phyloP scores from a whole-genome alignment of 2,888 invertebrate species.

The Tanypteryx hageni region DNA sequence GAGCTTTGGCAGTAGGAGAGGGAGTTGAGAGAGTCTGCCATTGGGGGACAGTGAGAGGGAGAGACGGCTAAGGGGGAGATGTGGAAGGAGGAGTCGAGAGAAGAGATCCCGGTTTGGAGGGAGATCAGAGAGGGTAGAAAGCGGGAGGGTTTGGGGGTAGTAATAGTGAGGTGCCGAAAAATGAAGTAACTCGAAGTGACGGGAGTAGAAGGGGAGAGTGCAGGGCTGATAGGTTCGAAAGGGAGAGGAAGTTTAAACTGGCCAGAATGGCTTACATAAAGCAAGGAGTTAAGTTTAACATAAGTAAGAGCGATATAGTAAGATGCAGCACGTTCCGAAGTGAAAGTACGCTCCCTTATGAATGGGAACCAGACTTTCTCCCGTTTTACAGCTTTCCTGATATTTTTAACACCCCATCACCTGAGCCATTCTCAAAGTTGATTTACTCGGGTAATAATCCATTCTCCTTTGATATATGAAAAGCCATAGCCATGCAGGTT shows the following conservation, averaged over 20 bases:
- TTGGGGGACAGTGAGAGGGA: slow-evolving; percentile 19
- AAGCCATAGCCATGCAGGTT: neutral
- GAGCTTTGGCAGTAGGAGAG: slow-evolving; percentile 55
- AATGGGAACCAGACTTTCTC: neutral
- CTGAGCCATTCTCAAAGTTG: slow-evolving; percentile 1
- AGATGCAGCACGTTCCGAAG: neutral
- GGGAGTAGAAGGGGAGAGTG: neutral
- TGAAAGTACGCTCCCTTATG: neutral
- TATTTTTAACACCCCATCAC: slow-evolving; percentile 28
- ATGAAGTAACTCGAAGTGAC: neutral
- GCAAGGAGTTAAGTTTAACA: neutral
- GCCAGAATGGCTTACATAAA: neutral
- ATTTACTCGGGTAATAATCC: neutral
- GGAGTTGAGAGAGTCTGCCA: slow-evolving; percentile 40
- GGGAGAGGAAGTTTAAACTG: slow-evolving; percentile 20
- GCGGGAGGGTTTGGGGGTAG: neutral
- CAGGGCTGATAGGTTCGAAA: neutral
- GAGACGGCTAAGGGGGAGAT: neutral
- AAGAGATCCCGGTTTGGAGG: neutral
- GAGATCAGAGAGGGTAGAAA: neutral
- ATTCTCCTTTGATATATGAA: neutral
- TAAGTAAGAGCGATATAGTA: neutral
- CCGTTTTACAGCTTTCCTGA: neutral
- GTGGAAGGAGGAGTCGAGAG: neutral
- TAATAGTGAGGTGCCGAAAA: neutral